Percentiles rank a stretch among this genome's conserved stretches.
Conservation (phyloP, 2,888 invertebrate genomes). For the Lampropteryx suffumata region DNA sequence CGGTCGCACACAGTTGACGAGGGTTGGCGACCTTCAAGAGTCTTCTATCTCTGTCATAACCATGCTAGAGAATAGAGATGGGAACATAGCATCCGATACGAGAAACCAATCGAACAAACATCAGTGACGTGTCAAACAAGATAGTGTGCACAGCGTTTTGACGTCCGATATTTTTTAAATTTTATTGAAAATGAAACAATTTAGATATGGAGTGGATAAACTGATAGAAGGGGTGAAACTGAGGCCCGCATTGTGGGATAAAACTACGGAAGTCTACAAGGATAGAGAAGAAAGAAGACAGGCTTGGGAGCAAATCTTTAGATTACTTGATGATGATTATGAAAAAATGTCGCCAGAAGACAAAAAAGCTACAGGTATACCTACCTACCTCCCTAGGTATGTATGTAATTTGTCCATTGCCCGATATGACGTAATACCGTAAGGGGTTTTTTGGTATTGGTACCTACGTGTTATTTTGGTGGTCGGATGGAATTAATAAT, state of each 20-base stretch:
- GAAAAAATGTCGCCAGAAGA: constrained; percentile 60
- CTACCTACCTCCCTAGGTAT: too few species aligned
- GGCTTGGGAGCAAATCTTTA: constrained; percentile 72
- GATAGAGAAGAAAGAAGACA: constrained; percentile 62
- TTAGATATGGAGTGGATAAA: constrained; percentile 63
- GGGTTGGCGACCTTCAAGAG: constrained; percentile 60
- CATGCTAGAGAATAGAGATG: constrained; percentile 37
- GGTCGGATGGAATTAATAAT: too few species aligned
- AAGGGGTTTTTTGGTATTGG: too few species aligned
- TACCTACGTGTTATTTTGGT: too few species aligned
- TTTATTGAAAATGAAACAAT: constrained; percentile 58
- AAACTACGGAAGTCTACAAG: constrained; percentile 65
- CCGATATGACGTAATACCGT: too few species aligned
- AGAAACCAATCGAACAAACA: constrained; percentile 39
- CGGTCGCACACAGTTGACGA: constrained; percentile 39
- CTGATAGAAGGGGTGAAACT: constrained; percentile 57
- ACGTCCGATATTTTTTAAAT: constrained; percentile 23
- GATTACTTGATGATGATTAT: constrained; percentile 56
- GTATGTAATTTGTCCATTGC: too few species aligned
- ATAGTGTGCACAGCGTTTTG: constrained; percentile 52
- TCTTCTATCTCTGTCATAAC: constrained; percentile 40
- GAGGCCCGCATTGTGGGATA: constrained; percentile 72
- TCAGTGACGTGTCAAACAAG: constrained; percentile 58
- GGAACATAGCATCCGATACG: constrained; percentile 53
- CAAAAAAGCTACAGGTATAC: constrained; percentile 44